A percentile compares a stretch with the other conserved stretches of the same genome.
Conservation (phyloP, 2,888 invertebrate genomes). For the Drosophila villosipedis region DNA sequence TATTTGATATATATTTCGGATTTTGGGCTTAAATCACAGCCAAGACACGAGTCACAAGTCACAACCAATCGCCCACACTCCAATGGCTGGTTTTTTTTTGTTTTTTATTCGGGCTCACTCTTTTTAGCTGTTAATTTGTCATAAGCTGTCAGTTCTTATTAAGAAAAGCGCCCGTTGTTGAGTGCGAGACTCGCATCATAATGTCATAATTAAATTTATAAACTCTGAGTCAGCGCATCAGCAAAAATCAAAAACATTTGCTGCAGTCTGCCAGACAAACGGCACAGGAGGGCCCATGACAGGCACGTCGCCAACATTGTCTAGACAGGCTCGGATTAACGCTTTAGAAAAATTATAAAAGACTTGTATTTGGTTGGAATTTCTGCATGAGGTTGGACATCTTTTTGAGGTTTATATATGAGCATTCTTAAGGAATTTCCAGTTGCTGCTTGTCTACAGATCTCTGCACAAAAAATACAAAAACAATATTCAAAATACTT, state of each 20-base stretch:
- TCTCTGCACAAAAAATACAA: too few relatives aligned
- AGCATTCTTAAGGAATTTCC: slow-evolving; percentile 4
- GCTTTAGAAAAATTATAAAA: slow-evolving; percentile 13
- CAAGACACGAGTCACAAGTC: slow-evolving; percentile 61
- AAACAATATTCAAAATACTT: not conserved
- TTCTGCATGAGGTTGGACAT: not conserved
- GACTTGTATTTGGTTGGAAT: slow-evolving; percentile 10
- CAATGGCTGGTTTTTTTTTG: slow-evolving; percentile 11
- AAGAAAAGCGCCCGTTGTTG: slow-evolving; percentile 53
- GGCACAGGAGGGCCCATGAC: slow-evolving; percentile 5
- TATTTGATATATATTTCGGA: slow-evolving; percentile 59
- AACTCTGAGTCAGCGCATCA: slow-evolving; percentile 64
- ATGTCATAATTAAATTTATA: slow-evolving; percentile 80
- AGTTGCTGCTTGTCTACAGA: not conserved
- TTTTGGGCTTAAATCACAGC: slow-evolving; percentile 27
- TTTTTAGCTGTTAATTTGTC: slow-evolving; percentile 73
- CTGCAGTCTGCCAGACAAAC: slow-evolving; percentile 1
- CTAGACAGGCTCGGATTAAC: slow-evolving; percentile 62
- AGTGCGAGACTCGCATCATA: slow-evolving; percentile 73
- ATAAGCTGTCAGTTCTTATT: slow-evolving; percentile 72
- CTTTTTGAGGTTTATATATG: slow-evolving; percentile 1
- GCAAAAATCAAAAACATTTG: slow-evolving; percentile 8
- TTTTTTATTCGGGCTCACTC: slow-evolving; percentile 14
- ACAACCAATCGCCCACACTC: slow-evolving; percentile 63
- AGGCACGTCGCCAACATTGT: slow-evolving; percentile 56